A percentile compares a stretch with the other conserved stretches of the same genome.
These are phyloP conservation scores for Laticauda laticaudata DNA, from an alignment of 2,113 vertebrate genomes.

Conservation along the genomic window DNA sequence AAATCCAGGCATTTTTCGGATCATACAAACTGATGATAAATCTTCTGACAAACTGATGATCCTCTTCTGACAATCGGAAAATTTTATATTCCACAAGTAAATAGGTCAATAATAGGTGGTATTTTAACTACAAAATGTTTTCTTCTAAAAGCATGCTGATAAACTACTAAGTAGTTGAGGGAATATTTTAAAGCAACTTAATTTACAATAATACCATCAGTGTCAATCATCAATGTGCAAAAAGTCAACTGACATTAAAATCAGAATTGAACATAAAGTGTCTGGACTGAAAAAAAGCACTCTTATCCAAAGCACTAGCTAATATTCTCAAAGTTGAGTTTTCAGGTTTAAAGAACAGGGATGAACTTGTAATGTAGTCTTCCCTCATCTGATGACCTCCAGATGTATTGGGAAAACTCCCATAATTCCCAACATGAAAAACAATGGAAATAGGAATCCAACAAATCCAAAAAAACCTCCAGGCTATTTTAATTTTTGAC, in stretches of 20 bases:
- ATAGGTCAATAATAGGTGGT: neutral
- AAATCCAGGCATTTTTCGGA: neutral
- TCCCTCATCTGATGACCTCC: neutral
- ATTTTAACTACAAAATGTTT: neutral
- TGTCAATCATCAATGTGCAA: neutral
- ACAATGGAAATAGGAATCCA: neutral
- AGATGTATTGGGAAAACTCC: neutral
- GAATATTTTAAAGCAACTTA: neutral
- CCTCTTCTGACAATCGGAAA: neutral
- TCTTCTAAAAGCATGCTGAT: neutral
- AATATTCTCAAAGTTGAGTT: neutral
- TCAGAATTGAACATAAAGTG: neutral
- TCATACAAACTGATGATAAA: neutral
- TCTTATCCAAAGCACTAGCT: neutral
- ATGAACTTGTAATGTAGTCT: neutral
- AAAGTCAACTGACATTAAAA: conserved; percentile 8
- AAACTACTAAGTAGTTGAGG: neutral
- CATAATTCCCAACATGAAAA: neutral
- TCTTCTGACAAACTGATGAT: neutral
- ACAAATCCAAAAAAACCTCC: neutral
- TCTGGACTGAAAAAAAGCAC: neutral
- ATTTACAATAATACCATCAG: neutral
- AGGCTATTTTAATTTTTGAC: neutral
- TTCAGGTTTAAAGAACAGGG: neutral
- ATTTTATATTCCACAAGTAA: neutral